phyloP scores from a whole-genome alignment of 2,113 vertebrate species.

The Romanogobio albipinnatus region DNA sequence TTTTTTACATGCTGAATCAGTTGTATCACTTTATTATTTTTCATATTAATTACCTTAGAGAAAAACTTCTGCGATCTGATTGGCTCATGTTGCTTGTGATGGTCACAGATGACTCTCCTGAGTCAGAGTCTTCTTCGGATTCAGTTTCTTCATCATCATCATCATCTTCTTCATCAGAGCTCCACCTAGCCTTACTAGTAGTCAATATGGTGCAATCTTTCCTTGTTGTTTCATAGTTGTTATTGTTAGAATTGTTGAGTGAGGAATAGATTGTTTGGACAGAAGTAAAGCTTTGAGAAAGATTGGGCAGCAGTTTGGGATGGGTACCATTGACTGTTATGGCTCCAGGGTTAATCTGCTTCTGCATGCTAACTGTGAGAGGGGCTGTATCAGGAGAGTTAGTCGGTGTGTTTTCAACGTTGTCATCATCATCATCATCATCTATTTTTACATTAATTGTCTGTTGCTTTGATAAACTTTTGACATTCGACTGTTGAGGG shows the following conservation, averaged over 20 bases:
- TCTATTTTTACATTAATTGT: not conserved
- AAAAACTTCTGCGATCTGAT: slow-evolving; percentile 74
- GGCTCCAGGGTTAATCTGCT: not conserved
- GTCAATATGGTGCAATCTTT: slow-evolving; percentile 36
- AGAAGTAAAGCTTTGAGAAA: not conserved
- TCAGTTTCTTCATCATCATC: slow-evolving; percentile 58
- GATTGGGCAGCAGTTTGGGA: slow-evolving; percentile 12
- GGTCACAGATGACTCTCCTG: slow-evolving; percentile 76
- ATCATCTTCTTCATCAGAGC: slow-evolving; percentile 58
- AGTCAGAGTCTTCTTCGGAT: slow-evolving; percentile 76
- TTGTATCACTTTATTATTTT: not conserved
- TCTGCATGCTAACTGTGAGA: slow-evolving; percentile 3
- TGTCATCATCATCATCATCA: slow-evolving; percentile 35
- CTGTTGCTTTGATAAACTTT: slow-evolving; percentile 22
- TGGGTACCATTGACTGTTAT: slow-evolving; percentile 7
- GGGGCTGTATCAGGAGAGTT: slow-evolving; percentile 60
- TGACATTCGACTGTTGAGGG: slow-evolving; percentile 10
- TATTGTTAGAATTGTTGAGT: slow-evolving; percentile 33
- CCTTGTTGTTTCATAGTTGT: not conserved
- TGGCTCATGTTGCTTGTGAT: slow-evolving; percentile 77
- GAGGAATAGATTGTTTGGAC: not conserved
- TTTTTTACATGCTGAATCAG: not conserved
- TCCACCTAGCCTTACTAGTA: slow-evolving; percentile 66
- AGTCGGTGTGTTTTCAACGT: slow-evolving; percentile 67
- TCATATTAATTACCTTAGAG: slow-evolving; percentile 68